These are phyloP conservation scores for Ammodytes dubius DNA, from an alignment of 2,113 vertebrate species.

Conservation along the genomic window DNA sequence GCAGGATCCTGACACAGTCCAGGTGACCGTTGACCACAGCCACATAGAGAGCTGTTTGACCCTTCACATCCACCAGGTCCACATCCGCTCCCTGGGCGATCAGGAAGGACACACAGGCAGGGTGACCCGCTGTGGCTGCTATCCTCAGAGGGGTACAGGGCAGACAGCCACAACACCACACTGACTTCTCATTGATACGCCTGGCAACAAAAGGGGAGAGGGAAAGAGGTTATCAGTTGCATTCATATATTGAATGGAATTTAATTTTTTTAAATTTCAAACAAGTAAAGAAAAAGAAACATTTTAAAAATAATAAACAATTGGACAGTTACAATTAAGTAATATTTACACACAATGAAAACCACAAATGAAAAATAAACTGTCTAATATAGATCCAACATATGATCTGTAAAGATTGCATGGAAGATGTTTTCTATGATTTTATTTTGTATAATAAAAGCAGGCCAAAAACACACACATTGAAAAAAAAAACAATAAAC, in stretches of 20 bases:
- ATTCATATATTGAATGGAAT: too few species aligned
- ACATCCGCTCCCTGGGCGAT: constrained; percentile 91
- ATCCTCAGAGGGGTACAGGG: constrained; percentile 94
- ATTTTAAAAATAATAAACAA: too few species aligned
- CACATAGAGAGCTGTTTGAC: constrained; percentile 94
- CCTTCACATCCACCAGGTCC: constrained; percentile 95
- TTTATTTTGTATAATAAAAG: background rate
- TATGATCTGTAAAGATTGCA: background rate
- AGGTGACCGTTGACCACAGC: constrained; percentile 94
- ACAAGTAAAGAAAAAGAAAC: too few species aligned
- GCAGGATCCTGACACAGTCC: constrained; percentile 91
- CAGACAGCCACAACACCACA: constrained; percentile 95
- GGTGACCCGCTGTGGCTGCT: constrained; percentile 92
- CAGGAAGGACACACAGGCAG: constrained; percentile 89
- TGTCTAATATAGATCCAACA: background rate
- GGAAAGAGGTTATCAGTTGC: background rate
- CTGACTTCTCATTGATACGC: constrained; percentile 94
- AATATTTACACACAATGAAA: too few species aligned
- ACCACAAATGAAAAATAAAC: too few species aligned
- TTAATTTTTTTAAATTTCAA: too few species aligned
- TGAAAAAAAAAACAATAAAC: background rate
- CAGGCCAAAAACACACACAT: background rate
- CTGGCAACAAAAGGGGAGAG: constrained; percentile 65
- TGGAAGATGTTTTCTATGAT: background rate
- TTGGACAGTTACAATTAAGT: too few species aligned